Base-by-base conservation (phyloP, 2,888 invertebrate species). In the Drosophila prolongata region DNA sequence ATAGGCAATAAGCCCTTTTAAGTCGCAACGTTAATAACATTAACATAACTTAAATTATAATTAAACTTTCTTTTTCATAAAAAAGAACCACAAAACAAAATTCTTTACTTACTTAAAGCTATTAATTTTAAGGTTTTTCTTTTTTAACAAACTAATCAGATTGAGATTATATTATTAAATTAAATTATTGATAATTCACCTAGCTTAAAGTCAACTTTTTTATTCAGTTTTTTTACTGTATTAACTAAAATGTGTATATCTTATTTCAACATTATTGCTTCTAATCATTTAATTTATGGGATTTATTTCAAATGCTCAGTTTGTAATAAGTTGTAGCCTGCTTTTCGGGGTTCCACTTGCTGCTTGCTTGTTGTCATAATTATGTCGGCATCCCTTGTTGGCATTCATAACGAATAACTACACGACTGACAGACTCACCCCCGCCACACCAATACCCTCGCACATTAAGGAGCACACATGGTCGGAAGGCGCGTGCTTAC, bases 401-500 rank as follows among this genome's bases (percentile, higher is more conserved):
- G 71, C 70, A 70, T 71, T 71, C 71, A 70, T 71, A 71, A 70
- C 62, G 56, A 16, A 58, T 65, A 66, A 59, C 75, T 54, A 68
- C 54, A 55, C 50, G 58, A 55, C 44, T 38, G 55, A 61, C 47
- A 69, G 61, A 50, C 27, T 9, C 38, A 14, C 11, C 14, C 27
- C 14, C 9, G 1, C n/a, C 14, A 3, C 57, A 16, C 27, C 16
- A 35, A 30, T 30, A 47, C 38, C 47, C 34, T 34, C 34, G 27
- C 50, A 47, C 47, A 73, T 49, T 61, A n/a, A 55, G 38, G 56
- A 50, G 49, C 53, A 38, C 62, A 69, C 47, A 58, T 65, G 59
- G 70, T 60, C 71, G 68, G 69, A 75, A 75, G 66, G 70, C 74
- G 72, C 59, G 55, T 71, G 84, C 75, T 82, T 79, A 87, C 86